A percentile compares a stretch with the other conserved stretches of the same genome.
Evolutionary conservation across 2,888 invertebrate genomes (phyloP).

Genomic region (Sarcophaga carnaria): DNA sequence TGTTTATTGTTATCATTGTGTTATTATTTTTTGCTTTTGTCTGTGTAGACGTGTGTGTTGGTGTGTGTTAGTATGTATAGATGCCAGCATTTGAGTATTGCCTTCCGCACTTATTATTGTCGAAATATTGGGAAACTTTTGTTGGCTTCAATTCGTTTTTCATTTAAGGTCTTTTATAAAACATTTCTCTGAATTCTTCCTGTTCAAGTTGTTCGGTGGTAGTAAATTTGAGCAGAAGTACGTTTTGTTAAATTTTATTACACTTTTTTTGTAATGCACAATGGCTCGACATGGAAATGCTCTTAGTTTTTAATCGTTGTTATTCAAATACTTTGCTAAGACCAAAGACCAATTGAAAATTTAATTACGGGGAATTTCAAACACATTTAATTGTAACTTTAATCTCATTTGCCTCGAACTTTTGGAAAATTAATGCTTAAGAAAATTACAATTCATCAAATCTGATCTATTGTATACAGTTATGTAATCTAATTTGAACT

Average conservation of each 20-base stretch:
- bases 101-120: slow-evolving; percentile 38
- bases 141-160: slow-evolving; percentile 30
- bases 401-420: too few species aligned
- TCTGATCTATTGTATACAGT: too few species aligned
- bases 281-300: not conserved
- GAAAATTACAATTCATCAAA: too few species aligned
- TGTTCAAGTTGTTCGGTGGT: slow-evolving; percentile 62
- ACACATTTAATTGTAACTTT: too few species aligned
- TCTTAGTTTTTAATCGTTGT: too few species aligned
- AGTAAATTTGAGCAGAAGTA: slow-evolving; percentile 59
- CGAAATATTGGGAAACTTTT: slow-evolving; percentile 27
- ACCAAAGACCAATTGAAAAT: too few species aligned
- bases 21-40: slow-evolving; percentile 28
- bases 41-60: slow-evolving; percentile 10
- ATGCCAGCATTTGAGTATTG: not conserved
- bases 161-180: slow-evolving; percentile 6
- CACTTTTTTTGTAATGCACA: slow-evolving; percentile 13
- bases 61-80: not conserved
- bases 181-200: slow-evolving; percentile 32
- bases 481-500: too few species aligned
- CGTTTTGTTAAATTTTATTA: slow-evolving; percentile 13
- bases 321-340: too few species aligned
- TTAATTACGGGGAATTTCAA: too few species aligned
- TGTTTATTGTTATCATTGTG: slow-evolving; percentile 74
- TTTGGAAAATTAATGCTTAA: too few species aligned